A percentile compares a stretch with the other conserved stretches of the same genome.
phyloP scores from a whole-genome alignment of 2,888 invertebrate genomes.

The Drosophila acutilabella region DNA sequence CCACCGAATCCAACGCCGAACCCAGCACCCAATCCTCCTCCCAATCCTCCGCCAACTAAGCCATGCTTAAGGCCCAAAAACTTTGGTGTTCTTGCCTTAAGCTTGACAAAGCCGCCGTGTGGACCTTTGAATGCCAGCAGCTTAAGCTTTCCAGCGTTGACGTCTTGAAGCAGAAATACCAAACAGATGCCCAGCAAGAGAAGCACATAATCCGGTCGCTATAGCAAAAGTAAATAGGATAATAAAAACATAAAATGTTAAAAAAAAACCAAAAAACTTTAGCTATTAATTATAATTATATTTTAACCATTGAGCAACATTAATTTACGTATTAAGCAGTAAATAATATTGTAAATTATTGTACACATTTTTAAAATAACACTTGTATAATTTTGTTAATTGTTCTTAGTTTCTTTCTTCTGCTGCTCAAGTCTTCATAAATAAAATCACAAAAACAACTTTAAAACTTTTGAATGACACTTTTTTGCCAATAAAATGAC shows the following conservation, averaged over 20 bases:
- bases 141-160: slow-evolving; percentile 72
- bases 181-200: slow-evolving; percentile 53
- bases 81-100: slow-evolving; percentile 76
- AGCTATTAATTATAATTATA: too few species aligned
- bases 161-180: slow-evolving; percentile 30
- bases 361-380: too few species aligned
- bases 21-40: slow-evolving; percentile 42
- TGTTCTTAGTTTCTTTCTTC: too few species aligned
- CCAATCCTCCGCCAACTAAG: slow-evolving; percentile 52
- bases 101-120: slow-evolving; percentile 66
- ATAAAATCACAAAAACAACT: too few species aligned
- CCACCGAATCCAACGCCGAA: slow-evolving; percentile 41
- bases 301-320: too few species aligned
- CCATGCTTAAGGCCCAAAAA: slow-evolving; percentile 76
- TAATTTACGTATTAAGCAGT: too few species aligned
- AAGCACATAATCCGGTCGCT: slow-evolving; percentile 20
- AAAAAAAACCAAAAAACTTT: too few species aligned
- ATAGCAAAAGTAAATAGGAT: neutral
- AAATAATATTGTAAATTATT: too few species aligned
- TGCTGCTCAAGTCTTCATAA: too few species aligned
- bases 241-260: neutral
- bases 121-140: slow-evolving; percentile 77
- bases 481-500: too few species aligned
- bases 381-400: too few species aligned
- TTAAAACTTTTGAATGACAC: too few species aligned